Conservation (phyloP, 2,888 invertebrate species). For the Spisula subtruncata region DNA sequence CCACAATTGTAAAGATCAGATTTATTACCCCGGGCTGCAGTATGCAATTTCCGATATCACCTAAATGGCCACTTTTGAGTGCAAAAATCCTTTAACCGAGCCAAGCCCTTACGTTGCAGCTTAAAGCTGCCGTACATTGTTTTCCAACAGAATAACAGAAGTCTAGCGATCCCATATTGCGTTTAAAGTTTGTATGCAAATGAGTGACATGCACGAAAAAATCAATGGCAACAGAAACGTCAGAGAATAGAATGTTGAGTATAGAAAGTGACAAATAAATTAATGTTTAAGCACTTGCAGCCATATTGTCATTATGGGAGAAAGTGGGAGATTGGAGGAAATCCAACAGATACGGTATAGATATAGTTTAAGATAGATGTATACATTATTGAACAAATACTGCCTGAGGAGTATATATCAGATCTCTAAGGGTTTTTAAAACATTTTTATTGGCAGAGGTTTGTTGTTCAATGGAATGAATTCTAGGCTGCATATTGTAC, state of each 20-base stretch:
- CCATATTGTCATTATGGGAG: constrained; percentile 26
- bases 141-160: constrained; percentile 10
- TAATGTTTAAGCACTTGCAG: constrained; percentile 37
- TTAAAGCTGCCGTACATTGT: neutral
- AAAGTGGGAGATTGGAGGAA: neutral
- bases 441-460: too few species aligned
- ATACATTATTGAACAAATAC: too few species aligned
- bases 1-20: neutral
- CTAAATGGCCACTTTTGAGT: neutral
- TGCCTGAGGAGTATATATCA: too few species aligned
- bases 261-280: constrained; percentile 39
- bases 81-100: neutral
- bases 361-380: too few species aligned
- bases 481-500: too few species aligned
- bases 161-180: constrained; percentile 14
- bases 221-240: constrained; percentile 37
- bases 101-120: too few species aligned
- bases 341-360: neutral
- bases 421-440: too few species aligned
- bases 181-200: constrained; percentile 44
- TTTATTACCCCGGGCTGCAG: neutral
- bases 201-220: constrained; percentile 46
- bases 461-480: too few species aligned
- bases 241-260: constrained; percentile 7
- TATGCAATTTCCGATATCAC: neutral